Evolutionary conservation across 2,113 vertebrate genomes (phyloP).

Genomic region (Loxodonta africana): DNA sequence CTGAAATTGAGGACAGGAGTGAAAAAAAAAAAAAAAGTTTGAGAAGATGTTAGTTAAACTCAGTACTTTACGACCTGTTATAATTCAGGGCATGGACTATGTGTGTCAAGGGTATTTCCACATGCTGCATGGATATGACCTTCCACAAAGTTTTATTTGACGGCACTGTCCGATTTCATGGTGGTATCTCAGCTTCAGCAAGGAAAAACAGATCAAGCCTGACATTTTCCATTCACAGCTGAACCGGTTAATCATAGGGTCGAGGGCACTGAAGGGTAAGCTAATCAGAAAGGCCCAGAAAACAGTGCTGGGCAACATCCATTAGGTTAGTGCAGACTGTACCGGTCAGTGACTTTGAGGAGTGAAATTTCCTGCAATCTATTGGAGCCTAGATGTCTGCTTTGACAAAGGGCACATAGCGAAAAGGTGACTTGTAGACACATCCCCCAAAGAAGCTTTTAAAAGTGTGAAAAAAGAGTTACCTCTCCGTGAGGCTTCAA

Average conservation of each 20-base stretch:
- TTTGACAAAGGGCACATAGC: background rate
- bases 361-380: background rate
- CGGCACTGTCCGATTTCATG: constrained; percentile 66
- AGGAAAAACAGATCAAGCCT: constrained; percentile 72
- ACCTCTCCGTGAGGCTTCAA: constrained; percentile 98
- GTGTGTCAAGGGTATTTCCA: constrained; percentile 3
- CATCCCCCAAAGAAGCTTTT: constrained; percentile 61
- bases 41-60: background rate
- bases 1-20: background rate
- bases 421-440: constrained; percentile 33
- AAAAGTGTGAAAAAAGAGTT: constrained; percentile 79
- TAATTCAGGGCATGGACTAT: background rate
- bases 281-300: constrained; percentile 70
- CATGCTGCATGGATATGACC: background rate
- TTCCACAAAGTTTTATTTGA: constrained; percentile 72
- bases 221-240: constrained; percentile 76
- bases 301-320: background rate
- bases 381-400: constrained; percentile 18
- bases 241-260: constrained; percentile 75
- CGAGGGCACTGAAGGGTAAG: constrained; percentile 70
- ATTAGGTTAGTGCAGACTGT: constrained; percentile 30
- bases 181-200: constrained; percentile 64
- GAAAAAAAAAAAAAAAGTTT: background rate
- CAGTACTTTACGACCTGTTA: background rate
- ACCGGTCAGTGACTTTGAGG: constrained; percentile 30